Percentiles rank a stretch among this genome's conserved stretches.
phyloP scores from a whole-genome alignment of 2,797 vertebrate species.

The Poliocrania exsul region DNA sequence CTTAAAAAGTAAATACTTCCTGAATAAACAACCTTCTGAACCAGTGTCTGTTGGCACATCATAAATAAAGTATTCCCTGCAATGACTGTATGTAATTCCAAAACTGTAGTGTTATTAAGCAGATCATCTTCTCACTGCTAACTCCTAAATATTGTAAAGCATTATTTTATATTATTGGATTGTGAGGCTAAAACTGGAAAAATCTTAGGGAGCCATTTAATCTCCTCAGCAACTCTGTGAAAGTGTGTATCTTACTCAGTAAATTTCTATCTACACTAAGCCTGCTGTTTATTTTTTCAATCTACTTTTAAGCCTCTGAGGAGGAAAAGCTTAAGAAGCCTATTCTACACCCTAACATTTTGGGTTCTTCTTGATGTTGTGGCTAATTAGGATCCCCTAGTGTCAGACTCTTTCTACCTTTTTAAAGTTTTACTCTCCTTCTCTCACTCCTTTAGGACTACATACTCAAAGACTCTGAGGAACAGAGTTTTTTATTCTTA shows the following conservation, averaged over 20 bases:
- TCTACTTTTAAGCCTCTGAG: neutral
- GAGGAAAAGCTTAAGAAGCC: neutral
- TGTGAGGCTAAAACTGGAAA: neutral
- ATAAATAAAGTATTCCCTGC: neutral
- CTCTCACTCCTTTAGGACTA: neutral
- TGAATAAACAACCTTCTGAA: neutral
- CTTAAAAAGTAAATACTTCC: neutral
- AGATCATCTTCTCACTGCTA: neutral
- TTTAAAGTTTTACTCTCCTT: neutral
- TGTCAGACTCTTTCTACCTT: neutral
- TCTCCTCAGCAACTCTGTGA: neutral
- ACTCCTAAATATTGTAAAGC: neutral
- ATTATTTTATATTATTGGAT: neutral
- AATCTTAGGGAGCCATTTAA: neutral
- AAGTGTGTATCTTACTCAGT: neutral
- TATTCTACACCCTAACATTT: neutral
- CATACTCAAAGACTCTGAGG: neutral
- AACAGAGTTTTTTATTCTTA: fast-evolving
- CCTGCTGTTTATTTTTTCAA: neutral
- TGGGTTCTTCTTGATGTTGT: neutral
- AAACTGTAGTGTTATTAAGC: neutral
- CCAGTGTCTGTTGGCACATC: neutral
- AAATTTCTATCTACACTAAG: neutral
- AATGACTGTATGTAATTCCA: neutral
- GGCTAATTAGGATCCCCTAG: neutral